Percentiles rank a stretch among this genome's conserved stretches.
These are phyloP conservation scores for Gadus chalcogrammus DNA, from an alignment of 2,113 vertebrate species.

Conservation along the genomic window DNA sequence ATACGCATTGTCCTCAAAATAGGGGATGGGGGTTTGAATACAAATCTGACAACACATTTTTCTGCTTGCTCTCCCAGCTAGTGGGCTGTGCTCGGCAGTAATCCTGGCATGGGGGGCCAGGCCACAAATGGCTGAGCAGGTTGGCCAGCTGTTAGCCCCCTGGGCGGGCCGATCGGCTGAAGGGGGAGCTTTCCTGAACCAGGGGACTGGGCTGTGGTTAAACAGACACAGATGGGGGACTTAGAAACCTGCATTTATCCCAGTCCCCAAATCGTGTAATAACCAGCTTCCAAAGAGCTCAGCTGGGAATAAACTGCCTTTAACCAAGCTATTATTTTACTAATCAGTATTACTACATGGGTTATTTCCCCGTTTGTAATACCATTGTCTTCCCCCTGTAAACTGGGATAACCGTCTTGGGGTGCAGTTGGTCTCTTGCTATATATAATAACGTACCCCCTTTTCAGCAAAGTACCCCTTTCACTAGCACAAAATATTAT, in stretches of 20 bases:
- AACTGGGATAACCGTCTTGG: no score
- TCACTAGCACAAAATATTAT: no score
- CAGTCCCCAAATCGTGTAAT: neutral
- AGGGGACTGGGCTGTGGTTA: conserved; percentile 1
- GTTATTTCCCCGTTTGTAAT: no score
- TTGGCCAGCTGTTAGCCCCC: conserved; percentile 63
- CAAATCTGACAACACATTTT: conserved; percentile 70
- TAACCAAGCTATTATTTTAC: neutral
- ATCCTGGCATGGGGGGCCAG: conserved; percentile 63
- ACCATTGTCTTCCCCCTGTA: no score
- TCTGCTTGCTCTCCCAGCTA: conserved; percentile 63
- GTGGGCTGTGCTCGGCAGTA: conserved; percentile 47
- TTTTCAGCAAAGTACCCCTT: no score
- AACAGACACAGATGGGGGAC: neutral
- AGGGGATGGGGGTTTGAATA: conserved; percentile 44
- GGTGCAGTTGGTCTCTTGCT: no score
- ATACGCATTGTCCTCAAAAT: conserved; percentile 60
- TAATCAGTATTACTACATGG: conserved; percentile 4
- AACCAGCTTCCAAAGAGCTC: neutral
- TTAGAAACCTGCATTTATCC: neutral
- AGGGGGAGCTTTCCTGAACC: neutral
- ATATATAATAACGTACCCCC: no score
- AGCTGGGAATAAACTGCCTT: neutral
- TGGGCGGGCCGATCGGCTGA: neutral
- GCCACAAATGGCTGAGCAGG: conserved; percentile 52